phyloP scores from a whole-genome alignment of 2,888 invertebrate species.

The Pogonocherus hispidulus region DNA sequence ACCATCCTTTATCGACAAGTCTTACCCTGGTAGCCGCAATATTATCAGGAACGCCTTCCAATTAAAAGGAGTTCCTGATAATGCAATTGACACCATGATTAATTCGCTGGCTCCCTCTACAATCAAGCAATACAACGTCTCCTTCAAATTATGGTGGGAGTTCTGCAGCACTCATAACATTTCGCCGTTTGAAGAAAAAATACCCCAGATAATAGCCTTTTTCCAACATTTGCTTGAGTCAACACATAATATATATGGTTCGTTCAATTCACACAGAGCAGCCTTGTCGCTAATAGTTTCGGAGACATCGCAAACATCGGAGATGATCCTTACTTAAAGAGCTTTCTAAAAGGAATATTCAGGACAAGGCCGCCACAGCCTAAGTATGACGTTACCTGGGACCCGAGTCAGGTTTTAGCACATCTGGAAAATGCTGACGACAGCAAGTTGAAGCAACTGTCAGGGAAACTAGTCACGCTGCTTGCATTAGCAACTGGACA shows the following conservation, averaged over 20 bases:
- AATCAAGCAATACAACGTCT: not conserved
- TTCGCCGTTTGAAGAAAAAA: not conserved
- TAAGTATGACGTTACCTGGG: not conserved
- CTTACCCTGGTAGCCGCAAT: not conserved
- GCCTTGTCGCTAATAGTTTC: not conserved
- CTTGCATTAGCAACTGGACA: slow-evolving; percentile 22
- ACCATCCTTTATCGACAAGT: not conserved
- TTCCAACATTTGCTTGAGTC: not conserved
- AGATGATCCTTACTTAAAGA: not conserved
- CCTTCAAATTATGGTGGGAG: not conserved
- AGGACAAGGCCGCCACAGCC: not conserved
- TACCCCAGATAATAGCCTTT: not conserved
- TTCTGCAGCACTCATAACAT: not conserved
- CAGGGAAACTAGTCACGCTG: slow-evolving; percentile 17
- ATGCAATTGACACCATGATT: not conserved
- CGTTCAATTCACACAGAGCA: not conserved
- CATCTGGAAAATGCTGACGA: not conserved
- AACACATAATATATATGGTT: not conserved
- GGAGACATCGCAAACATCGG: not conserved
- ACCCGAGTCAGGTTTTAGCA: not conserved
- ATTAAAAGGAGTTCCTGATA: not conserved
- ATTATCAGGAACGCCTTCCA: not conserved
- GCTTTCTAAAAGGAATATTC: not conserved
- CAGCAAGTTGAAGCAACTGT: not conserved
- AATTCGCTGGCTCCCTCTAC: not conserved